Base-by-base conservation (phyloP, 2,797 vertebrate species). In the Microcaecilia unicolor region DNA sequence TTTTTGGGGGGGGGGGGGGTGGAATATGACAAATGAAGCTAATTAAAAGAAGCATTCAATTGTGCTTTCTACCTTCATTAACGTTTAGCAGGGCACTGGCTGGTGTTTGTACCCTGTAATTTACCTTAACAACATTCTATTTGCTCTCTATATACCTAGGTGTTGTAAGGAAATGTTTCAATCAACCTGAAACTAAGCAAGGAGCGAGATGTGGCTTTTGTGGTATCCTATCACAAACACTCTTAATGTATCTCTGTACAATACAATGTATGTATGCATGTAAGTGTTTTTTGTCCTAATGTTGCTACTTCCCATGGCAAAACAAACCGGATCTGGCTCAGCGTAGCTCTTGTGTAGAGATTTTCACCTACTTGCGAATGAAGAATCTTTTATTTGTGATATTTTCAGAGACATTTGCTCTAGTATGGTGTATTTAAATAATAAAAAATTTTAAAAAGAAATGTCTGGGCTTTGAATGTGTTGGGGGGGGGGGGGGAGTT, bases 391-490 rank as follows among this genome's bases (percentile, higher is more conserved):
- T 98, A 98, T 97, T 97, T 97, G 95, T 98, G 92, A 98, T 99
- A 99, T 95, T 99, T 98, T 98, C 94, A 91, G 88, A 98, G 92
- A 97, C 91, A 93, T 94, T 97, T 97, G 94, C 93, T 99, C 93
- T 91, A 93, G 90, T 97, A 96, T 90, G 94, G 91, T 98, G 95
- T 99, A 97, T 99, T 99, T 99, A 97, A 98, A 88, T 97, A 99
- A 97, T 98, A 97, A 90, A 90, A 84, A 81, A 79, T 84, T n/a
- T n/a, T 88, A 87, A 89, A 88, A 92, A 77, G 67, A 83, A 88
- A 70, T n/a, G n/a, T n/a, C n/a, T n/a, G n/a, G n/a, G n/a, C n/a
- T n/a, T n/a, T n/a, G n/a, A n/a, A n/a, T n/a, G n/a, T n/a, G n/a
- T n/a, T n/a, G n/a, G n/a, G n/a, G n/a, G n/a, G n/a, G n/a, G n/a